Evolutionary conservation across 1,140 invertebrate genomes (phyloP).

Genomic region (Gryon sp.): DNA sequence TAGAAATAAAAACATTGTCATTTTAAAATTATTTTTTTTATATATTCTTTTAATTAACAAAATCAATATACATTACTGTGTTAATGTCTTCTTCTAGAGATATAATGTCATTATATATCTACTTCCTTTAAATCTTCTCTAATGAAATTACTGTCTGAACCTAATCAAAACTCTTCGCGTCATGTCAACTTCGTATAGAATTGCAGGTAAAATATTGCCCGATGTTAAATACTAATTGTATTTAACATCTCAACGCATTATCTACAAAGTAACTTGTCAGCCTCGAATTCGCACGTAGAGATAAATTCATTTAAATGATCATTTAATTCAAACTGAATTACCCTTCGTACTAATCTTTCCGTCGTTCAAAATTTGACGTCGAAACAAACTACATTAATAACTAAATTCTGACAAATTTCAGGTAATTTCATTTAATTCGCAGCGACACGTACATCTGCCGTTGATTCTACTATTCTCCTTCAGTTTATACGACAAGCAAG

Average conservation of each 20-base stretch:
- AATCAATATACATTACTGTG: too few species aligned
- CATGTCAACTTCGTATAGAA: constrained; percentile 14
- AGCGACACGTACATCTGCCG: constrained; percentile 37
- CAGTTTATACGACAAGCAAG: constrained; percentile 62
- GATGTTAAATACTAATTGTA: constrained; percentile 21
- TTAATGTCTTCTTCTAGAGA: too few species aligned
- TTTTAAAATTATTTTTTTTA: too few species aligned
- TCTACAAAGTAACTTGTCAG: constrained; percentile 1
- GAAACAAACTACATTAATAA: constrained; percentile 59
- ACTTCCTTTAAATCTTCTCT: background rate
- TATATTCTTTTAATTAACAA: too few species aligned
- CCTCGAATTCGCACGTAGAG: constrained; percentile 1
- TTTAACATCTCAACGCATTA: background rate
- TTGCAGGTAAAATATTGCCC: constrained; percentile 11
- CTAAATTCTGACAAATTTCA: constrained; percentile 48
- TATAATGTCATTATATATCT: too few species aligned
- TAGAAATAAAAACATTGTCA: too few species aligned
- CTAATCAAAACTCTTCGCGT: constrained; percentile 9
- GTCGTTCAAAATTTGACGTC: constrained; percentile 18
- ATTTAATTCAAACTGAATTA: constrained; percentile 51
- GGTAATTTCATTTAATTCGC: constrained; percentile 43
- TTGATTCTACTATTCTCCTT: constrained; percentile 54
- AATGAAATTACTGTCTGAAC: background rate
- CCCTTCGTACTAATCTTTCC: constrained; percentile 20
- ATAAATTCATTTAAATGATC: constrained; percentile 39